These are phyloP conservation scores for Alces alces DNA, from an alignment of 2,113 vertebrate genomes.

Conservation along the genomic window DNA sequence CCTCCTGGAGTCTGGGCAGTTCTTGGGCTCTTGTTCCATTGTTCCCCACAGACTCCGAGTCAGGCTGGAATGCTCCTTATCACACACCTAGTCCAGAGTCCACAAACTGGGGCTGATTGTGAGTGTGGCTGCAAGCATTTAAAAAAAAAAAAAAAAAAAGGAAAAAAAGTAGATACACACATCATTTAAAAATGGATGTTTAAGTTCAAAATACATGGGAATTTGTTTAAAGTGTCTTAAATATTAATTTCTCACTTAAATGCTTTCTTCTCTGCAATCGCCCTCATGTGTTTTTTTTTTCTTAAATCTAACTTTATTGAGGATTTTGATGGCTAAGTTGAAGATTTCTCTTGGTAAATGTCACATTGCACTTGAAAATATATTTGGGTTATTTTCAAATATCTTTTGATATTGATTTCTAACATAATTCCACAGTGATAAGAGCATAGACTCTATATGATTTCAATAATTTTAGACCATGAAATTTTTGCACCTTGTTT, in stretches of 20 bases:
- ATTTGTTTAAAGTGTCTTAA: background rate
- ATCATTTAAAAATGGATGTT: background rate
- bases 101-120: background rate
- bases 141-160: too few species aligned
- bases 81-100: background rate
- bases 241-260: background rate
- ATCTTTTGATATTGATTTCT: background rate
- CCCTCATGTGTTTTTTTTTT: background rate
- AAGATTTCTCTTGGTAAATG: background rate
- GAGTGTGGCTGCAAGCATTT: background rate
- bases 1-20: background rate
- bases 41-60: background rate
- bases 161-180: background rate
- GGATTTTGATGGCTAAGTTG: background rate
- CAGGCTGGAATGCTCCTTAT: background rate
- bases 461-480: background rate
- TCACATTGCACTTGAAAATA: background rate
- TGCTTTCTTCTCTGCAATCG: background rate
- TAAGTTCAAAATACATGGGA: rapidly evolving
- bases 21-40: background rate
- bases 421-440: background rate
- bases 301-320: background rate
- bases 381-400: background rate
- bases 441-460: background rate
- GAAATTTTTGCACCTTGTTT: background rate